Percentiles rank a stretch among this genome's conserved stretches.
Conservation (phyloP, 1,140 invertebrate genomes). For the Temnothorax longispinosus region DNA sequence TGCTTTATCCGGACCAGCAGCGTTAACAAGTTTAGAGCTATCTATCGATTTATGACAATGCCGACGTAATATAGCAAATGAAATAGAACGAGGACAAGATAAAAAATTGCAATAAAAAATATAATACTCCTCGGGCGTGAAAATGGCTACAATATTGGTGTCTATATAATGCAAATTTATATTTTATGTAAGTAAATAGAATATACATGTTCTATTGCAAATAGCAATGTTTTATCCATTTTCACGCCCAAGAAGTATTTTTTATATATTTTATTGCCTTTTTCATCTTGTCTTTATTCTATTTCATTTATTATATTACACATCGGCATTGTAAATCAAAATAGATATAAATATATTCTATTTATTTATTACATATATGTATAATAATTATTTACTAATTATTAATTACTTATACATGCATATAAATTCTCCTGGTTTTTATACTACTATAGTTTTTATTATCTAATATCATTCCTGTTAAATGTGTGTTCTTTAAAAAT, state of each 20-base stretch:
- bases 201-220: no score
- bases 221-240: neutral
- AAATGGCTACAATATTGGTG: neutral
- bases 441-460: neutral
- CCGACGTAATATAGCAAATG: conserved; percentile 42
- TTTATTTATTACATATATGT: neutral
- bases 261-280: neutral
- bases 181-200: neutral
- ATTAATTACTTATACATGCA: neutral
- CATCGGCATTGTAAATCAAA: conserved; percentile 21
- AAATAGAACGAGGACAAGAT: conserved; percentile 40
- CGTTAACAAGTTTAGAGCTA: conserved; percentile 59
- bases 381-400: neutral
- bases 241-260: neutral
- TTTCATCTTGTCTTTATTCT: neutral
- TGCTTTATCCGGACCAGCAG: conserved; percentile 40
- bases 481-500: neutral
- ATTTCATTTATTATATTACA: conserved; percentile 6
- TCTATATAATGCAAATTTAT: neutral
- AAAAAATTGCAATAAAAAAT: conserved; percentile 21
- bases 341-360: neutral
- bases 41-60: conserved; percentile 60
- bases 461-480: neutral
- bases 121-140: neutral
- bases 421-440: neutral